Evolutionary conservation across 2,888 invertebrate species (phyloP), one percentile per base, ranked within the genome.

Genomic region (Stratiomys singularior): DNA sequence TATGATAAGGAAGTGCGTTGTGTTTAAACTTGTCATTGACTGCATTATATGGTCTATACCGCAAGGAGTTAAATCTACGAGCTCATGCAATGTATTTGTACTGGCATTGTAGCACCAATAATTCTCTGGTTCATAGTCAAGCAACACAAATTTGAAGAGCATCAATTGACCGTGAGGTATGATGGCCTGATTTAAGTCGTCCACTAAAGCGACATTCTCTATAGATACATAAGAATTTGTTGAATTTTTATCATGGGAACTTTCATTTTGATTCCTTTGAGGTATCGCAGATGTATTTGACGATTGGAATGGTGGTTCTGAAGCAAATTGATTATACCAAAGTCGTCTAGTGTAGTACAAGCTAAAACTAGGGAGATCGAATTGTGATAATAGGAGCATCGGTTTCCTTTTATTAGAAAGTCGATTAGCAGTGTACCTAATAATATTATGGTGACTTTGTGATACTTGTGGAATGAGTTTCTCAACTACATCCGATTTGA

Each of bases 71-170:
- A 80, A 47, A 15, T 81, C 77, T 1, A 76, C 44, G 27, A 82
- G 77, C 23, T 56, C 52, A 44, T 74, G 52, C 46, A 79, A 66
- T 1, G 56, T 76, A 30, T 80, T 79, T 9, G 81, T 77, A n/a
- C 84, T 84, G 28, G 85, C 84, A 79, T 88, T 87, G 67, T 84
- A 87, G 77, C 88, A 88, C 83, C 84, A 85, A 78, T 87, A 87
- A 28, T 84, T 82, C 13, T 82, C 82, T 1, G 85, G 84, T 21
- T 84, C 82, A 77, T 87, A 87, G 80, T 88, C 88, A 2, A 87
- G 79, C 23, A 88, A 72, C 63, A 85, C 86, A 76, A 87, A 85
- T 0, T 78, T 64, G 71, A 81, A 82, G 66, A 81, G 78, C 1
- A 79, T 52, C 1, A 46, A 37, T 28, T 76, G 60, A 0, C 64